These are phyloP conservation scores for Drosophila kokeensis DNA, from an alignment of 2,888 invertebrate species.

Conservation along the genomic window DNA sequence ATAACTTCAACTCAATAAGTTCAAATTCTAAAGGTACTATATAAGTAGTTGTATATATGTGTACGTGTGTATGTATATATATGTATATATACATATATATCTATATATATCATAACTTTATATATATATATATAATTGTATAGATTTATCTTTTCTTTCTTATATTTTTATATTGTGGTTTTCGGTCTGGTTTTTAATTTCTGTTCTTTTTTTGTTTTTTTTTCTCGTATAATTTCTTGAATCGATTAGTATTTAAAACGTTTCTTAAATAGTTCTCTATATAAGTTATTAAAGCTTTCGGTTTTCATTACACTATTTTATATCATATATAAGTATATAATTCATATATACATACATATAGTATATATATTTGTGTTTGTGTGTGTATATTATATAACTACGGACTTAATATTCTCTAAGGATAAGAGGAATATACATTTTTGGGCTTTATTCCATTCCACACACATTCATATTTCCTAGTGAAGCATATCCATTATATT, in stretches of 20 bases:
- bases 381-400: conserved; percentile 49
- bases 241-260: conserved; percentile 68
- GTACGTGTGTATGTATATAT: background rate
- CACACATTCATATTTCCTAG: background rate
- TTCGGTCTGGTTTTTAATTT: conserved; percentile 8
- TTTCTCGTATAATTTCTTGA: conserved; percentile 26
- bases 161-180: conserved; percentile 5
- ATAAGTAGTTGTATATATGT: conserved; percentile 33
- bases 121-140: background rate
- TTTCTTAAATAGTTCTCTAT: conserved; percentile 75
- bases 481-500: conserved; percentile 37
- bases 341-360: conserved; percentile 33
- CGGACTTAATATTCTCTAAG: conserved; percentile 62
- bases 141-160: conserved; percentile 5
- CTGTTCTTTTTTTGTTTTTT: background rate
- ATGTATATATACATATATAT: conserved; percentile 34
- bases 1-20: conserved; percentile 50
- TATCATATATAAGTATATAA: conserved; percentile 51
- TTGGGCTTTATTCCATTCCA: conserved; percentile 18
- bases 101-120: conserved; percentile 11
- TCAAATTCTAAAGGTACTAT: conserved; percentile 50
- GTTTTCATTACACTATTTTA: conserved; percentile 83
- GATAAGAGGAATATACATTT: conserved; percentile 82
- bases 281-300: conserved; percentile 83
- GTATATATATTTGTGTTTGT: conserved; percentile 34